Evolutionary conservation across 2,797 vertebrate genomes (phyloP).

Genomic region (Sebastes kiyomatsui): DNA sequence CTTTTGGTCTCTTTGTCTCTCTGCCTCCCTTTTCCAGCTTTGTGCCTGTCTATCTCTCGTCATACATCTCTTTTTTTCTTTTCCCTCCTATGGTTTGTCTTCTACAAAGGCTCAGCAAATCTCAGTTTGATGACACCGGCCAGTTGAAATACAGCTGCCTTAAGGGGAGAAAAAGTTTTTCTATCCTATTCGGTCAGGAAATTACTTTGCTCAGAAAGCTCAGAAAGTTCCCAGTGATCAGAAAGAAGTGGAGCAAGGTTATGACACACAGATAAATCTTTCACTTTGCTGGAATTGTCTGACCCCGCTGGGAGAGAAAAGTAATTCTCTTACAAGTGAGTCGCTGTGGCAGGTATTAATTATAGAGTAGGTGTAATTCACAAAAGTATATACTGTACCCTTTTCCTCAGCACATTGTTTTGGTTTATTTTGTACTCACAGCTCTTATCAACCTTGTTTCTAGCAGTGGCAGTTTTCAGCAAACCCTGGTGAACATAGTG

Average conservation of each 20-base stretch:
- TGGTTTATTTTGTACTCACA: background rate
- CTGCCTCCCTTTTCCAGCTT: slow-evolving; percentile 3
- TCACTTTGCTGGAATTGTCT: slow-evolving; percentile 27
- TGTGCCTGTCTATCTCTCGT: slow-evolving; percentile 30
- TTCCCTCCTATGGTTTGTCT: slow-evolving; percentile 19
- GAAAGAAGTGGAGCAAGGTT: slow-evolving; percentile 28
- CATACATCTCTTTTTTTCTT: slow-evolving; percentile 5
- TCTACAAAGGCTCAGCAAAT: slow-evolving; percentile 39
- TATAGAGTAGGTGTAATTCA: slow-evolving; percentile 36
- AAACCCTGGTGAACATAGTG: background rate
- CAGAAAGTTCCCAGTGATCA: slow-evolving; percentile 35
- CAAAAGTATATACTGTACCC: background rate
- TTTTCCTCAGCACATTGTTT: background rate
- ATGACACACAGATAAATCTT: slow-evolving; percentile 39
- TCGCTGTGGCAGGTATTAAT: slow-evolving; percentile 32
- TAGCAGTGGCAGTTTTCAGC: background rate
- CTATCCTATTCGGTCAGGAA: slow-evolving; percentile 24
- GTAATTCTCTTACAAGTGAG: slow-evolving; percentile 13
- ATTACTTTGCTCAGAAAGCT: slow-evolving; percentile 39
- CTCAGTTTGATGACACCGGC: slow-evolving; percentile 33
- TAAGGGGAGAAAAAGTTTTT: slow-evolving; percentile 8
- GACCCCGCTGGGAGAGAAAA: background rate
- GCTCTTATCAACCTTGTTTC: background rate
- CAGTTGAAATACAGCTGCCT: slow-evolving; percentile 40
- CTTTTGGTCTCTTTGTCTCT: slow-evolving; percentile 46